Evolutionary conservation across 2,113 vertebrate species (phyloP).

Genomic region (Caracal caracal): DNA sequence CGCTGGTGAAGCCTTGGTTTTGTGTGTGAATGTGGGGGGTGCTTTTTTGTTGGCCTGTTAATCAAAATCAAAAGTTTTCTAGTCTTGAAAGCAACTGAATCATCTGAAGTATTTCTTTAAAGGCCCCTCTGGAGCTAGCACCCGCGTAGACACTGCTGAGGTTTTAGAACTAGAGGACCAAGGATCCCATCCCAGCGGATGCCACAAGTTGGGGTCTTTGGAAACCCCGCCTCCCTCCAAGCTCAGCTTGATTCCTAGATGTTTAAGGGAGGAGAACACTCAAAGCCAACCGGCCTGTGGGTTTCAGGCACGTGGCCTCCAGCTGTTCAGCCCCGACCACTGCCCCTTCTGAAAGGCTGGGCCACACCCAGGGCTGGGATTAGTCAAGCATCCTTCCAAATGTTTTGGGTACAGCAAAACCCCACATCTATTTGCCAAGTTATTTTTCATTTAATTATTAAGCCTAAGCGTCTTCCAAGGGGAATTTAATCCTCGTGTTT

Average conservation of each 20-base stretch:
- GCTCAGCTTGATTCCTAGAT: too few species aligned
- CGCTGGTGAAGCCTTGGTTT: neutral
- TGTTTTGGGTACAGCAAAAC: constrained; percentile 47
- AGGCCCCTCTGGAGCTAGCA: neutral
- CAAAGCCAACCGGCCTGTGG: neutral
- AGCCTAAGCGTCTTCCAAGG: neutral
- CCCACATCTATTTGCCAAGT: constrained; percentile 5
- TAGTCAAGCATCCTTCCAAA: constrained; percentile 25
- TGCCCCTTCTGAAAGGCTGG: neutral
- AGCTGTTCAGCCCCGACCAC: accelerated
- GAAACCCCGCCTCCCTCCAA: neutral
- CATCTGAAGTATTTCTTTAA: neutral
- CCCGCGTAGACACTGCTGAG: neutral
- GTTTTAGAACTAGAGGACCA: neutral
- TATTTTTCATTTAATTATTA: constrained; percentile 43
- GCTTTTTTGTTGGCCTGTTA: neutral
- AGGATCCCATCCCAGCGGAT: accelerated
- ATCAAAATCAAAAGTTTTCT: neutral
- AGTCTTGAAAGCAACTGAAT: neutral
- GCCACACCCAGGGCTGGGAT: neutral
- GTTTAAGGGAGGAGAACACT: neutral
- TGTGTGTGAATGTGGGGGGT: neutral
- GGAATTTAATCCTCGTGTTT: neutral
- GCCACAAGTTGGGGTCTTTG: neutral
- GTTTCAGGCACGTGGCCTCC: neutral